A percentile compares a stretch with the other conserved stretches of the same genome.
These are phyloP conservation scores for Morelia viridis DNA, from an alignment of 2,797 vertebrate species.

Conservation along the genomic window DNA sequence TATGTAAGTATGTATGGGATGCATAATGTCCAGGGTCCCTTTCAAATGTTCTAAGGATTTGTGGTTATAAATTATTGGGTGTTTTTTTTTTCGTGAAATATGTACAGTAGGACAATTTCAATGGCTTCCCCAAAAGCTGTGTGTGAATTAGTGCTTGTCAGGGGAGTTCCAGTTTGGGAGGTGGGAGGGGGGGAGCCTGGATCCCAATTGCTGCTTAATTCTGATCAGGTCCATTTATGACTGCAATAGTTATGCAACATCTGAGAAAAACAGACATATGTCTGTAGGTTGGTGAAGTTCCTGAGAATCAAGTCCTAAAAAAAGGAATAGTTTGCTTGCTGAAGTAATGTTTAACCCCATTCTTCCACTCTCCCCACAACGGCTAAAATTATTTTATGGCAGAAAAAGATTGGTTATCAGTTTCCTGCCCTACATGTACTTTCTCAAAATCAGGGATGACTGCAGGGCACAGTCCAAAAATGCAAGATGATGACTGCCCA, in stretches of 20 bases:
- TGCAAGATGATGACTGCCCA: background rate
- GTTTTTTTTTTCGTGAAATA: background rate
- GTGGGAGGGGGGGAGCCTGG: background rate
- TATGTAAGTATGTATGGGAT: background rate
- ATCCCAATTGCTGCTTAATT: background rate
- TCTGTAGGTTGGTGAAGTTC: background rate
- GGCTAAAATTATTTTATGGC: background rate
- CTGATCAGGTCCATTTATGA: no score
- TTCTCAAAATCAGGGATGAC: background rate
- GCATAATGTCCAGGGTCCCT: background rate
- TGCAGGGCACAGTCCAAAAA: background rate
- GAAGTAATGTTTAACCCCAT: background rate
- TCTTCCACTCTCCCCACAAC: background rate
- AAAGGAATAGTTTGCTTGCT: background rate
- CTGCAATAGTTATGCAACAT: background rate
- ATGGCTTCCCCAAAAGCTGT: background rate
- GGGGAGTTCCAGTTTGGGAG: background rate
- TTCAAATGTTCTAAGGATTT: background rate
- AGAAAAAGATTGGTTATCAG: background rate
- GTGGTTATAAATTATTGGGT: background rate
- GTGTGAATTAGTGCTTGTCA: background rate
- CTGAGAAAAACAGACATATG: background rate
- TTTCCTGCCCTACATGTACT: background rate
- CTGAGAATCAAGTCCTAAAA: background rate
- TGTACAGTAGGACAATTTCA: background rate